These are phyloP conservation scores for Rhinichthys osculus DNA, from an alignment of 2,797 vertebrate genomes.

Conservation along the genomic window DNA sequence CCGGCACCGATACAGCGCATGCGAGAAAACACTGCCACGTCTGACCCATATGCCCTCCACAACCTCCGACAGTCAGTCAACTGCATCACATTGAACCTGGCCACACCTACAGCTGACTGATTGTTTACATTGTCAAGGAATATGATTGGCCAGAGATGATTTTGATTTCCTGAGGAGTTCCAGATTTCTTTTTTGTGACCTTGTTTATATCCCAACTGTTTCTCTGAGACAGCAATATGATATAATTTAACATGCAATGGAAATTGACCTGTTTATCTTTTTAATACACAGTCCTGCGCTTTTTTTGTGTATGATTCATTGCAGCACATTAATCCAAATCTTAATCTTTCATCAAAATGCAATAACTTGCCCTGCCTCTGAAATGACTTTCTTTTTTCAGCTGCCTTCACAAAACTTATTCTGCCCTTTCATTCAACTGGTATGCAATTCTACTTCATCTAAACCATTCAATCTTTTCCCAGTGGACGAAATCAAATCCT, in stretches of 20 bases:
- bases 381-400: neutral
- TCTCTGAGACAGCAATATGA: neutral
- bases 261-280: neutral
- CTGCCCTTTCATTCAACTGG: neutral
- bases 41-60: slow-evolving; percentile 58
- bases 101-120: slow-evolving; percentile 17
- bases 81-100: slow-evolving; percentile 63
- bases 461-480: neutral
- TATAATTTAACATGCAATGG: neutral
- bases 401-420: slow-evolving; percentile 3
- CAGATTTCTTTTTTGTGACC: neutral
- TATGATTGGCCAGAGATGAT: neutral
- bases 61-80: slow-evolving; percentile 48
- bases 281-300: neutral
- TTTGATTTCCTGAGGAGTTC: neutral
- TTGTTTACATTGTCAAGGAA: neutral
- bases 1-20: slow-evolving; percentile 43
- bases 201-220: neutral
- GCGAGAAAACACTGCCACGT: slow-evolving; percentile 47
- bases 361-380: slow-evolving; percentile 7
- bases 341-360: slow-evolving; percentile 30
- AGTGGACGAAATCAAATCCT: neutral
- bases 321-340: slow-evolving; percentile 25
- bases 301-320: slow-evolving; percentile 5
- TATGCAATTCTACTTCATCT: neutral